Evolutionary conservation across 2,888 invertebrate species (phyloP), one percentile per base, ranked within the genome.

Genomic region (Lagria hirta): DNA sequence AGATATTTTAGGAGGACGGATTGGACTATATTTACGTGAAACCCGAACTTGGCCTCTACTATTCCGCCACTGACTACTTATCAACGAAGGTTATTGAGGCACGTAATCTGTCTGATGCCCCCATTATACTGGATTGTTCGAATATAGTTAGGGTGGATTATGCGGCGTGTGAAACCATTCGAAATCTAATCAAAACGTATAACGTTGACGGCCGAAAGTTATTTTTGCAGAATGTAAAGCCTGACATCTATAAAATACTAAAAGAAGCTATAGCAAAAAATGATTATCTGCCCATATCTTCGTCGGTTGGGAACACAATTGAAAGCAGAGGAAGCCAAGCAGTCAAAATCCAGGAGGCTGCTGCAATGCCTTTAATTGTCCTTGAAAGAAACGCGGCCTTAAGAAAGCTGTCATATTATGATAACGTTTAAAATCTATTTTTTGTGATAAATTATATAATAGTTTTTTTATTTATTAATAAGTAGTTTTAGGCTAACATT

Each of bases 31-130:
- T 83, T 5, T 66, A 78, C 26, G 71, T 85, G 14, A 78, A 77
- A 52, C 83, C 86, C 1, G 77, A 81, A 51, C 70, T 80, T 32
- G 85, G 85, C 32, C 70, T 88, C 33, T 81, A 80, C 62, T 90
- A 85, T 71, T 80, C 87, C 15, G 83, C 84, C 29, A 80, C 82
- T 2, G 84, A 85, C 65, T 78, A 76, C 52, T 66, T 87, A 23
- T 75, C 79, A 4, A 73, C 76, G 28, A 75, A 77, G 56, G 72
- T 86, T 33, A 68, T 68, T 18, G 71, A 75, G 32, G 75, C 78
- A 4, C 55, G 57, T 30, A 53, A 43, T 5, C 50, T 66, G 27
- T 65, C 69, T 46, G 61, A 72, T 16, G 72, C 72, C n/a, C 79
- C 81, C 1, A 62, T 83, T 12, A 75, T 81, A 1, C 61, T 90